Evolutionary conservation across 2,797 vertebrate species (phyloP).

Genomic region (Gambusia yucatana): DNA sequence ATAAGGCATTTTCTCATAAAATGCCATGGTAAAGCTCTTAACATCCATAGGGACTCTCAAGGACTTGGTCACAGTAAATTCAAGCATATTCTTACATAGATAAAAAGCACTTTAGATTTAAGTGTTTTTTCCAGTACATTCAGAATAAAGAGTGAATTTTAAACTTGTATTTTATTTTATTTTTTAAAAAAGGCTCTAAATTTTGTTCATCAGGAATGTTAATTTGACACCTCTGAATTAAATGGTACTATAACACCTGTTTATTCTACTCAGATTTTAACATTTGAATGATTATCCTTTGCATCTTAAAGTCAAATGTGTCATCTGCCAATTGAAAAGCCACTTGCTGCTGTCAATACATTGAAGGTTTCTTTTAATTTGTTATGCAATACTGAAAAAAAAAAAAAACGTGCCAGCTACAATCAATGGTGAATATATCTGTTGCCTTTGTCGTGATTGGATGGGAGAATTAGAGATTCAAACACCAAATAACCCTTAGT

Average conservation of each 20-base stretch:
- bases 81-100: slow-evolving; percentile 16
- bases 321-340: slow-evolving; percentile 41
- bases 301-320: slow-evolving; percentile 23
- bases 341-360: background rate
- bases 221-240: slow-evolving; percentile 4
- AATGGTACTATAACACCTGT: slow-evolving; percentile 22
- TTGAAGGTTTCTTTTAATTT: background rate
- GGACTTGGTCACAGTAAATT: slow-evolving; percentile 37
- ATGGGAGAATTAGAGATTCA: background rate
- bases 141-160: background rate
- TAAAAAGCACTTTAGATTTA: slow-evolving; percentile 14
- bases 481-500: background rate
- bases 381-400: background rate
- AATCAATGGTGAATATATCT: background rate
- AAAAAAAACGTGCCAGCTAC: background rate
- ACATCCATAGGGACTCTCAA: slow-evolving; percentile 38
- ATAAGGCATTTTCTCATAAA: slow-evolving; percentile 37
- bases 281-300: slow-evolving; percentile 22
- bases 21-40: slow-evolving; percentile 33
- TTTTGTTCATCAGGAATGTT: background rate
- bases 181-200: too few species aligned
- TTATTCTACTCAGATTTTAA: slow-evolving; percentile 31
- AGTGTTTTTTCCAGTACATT: background rate
- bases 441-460: background rate
- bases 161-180: background rate